Evolutionary conservation across 2,888 invertebrate genomes (phyloP), one percentile per base, ranked within the genome.

Genomic region (Plebejus anna): DNA sequence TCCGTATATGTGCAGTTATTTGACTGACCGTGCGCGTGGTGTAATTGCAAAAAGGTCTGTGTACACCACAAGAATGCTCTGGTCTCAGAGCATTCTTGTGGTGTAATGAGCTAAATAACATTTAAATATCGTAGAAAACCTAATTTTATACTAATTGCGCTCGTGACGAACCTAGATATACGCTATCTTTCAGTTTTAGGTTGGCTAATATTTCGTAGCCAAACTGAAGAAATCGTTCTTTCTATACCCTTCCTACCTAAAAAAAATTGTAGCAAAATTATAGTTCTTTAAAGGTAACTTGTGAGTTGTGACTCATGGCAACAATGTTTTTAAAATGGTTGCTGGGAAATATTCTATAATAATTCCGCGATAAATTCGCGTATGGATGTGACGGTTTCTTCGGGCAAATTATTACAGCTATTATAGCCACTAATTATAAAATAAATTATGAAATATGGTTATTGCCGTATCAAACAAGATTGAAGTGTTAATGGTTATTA

Each of bases 1-100:
- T 80, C 80, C 81, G 78, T 81, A 81, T 80, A 81, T 75, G 81
- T 80, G 70, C 80, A 79, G 78, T 76, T 80, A 81, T 80, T 81
- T 79, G 78, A 77, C 78, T 79, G 71, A 78, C 79, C 75, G 76
- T 76, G 75, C 75, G 36, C 55, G 70, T 75, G 77, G 79, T 79
- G 61, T 70, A 80, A 80, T 70, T 38, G 6, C 77, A 71, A 78
- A 77, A 75, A 79, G 70, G 16, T 57, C 51, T 51, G n/a, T 47
- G 32, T 61, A 66, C 32, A 28, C 32, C 47, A 70, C 47, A 70
- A 61, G 66, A 36, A 75, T 28, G 28, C 70, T n/a, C 28, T 16
- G 51, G n/a, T n/a, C n/a, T n/a, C n/a, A n/a, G n/a, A n/a, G n/a
- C n/a, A n/a, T n/a, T n/a, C n/a, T n/a, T n/a, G n/a, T n/a, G n/a